Evolutionary conservation across 2,797 vertebrate species (phyloP).

Genomic region (Psittacula derbiana): DNA sequence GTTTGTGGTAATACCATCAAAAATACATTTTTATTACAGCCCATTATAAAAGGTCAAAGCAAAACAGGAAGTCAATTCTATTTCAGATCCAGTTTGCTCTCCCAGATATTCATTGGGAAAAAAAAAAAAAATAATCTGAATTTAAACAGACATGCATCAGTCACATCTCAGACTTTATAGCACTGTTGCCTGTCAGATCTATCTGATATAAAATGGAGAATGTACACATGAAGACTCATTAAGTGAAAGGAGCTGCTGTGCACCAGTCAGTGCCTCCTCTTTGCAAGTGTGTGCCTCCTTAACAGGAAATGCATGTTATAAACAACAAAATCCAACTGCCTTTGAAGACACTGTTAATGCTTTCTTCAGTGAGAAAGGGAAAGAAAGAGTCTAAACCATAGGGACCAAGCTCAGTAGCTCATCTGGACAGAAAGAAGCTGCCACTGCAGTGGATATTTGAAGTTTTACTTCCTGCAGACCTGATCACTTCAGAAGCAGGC

Average conservation of each 20-base stretch:
- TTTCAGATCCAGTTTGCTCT: not conserved
- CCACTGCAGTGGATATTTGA: not conserved
- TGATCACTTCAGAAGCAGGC: not conserved
- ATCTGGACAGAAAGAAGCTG: not conserved
- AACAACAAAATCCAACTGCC: not conserved
- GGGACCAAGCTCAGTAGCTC: not conserved
- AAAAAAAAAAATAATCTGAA: not conserved
- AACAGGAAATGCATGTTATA: not conserved
- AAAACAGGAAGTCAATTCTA: not conserved
- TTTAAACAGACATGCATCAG: not conserved
- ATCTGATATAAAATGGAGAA: not conserved
- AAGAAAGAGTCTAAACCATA: not conserved
- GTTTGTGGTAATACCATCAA: not conserved
- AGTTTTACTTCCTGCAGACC: not conserved
- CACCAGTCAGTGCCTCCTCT: not conserved
- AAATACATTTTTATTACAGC: not conserved
- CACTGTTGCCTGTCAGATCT: not conserved
- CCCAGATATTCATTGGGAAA: not conserved
- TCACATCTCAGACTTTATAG: not conserved
- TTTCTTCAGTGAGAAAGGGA: not conserved
- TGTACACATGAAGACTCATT: fast-evolving
- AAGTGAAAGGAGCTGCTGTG: not conserved
- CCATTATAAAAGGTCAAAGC: not conserved
- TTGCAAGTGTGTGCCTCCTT: not conserved
- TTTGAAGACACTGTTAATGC: not conserved